These are phyloP conservation scores for Mamestra configurata DNA, from an alignment of 1,140 invertebrate species.

Conservation along the genomic window DNA sequence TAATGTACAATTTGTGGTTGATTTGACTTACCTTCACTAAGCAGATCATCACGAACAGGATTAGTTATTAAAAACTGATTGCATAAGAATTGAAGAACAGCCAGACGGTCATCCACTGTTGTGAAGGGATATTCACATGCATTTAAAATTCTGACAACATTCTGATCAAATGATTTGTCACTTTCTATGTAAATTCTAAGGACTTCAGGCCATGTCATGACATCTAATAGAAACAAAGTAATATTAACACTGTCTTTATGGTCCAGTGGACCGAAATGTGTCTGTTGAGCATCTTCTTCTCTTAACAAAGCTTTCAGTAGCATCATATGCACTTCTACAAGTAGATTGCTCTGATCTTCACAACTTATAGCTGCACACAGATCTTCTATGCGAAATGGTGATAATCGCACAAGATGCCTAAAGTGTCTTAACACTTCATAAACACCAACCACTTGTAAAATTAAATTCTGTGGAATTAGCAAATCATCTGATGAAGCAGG, in stretches of 20 bases:
- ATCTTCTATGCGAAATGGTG: slow-evolving; percentile 98
- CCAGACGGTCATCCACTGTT: slow-evolving; percentile 93
- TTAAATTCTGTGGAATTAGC: slow-evolving; percentile 92
- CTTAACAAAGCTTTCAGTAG: slow-evolving; percentile 96
- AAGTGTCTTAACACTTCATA: slow-evolving; percentile 98
- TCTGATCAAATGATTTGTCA: slow-evolving; percentile 93
- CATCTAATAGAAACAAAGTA: slow-evolving; percentile 96
- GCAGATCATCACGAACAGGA: slow-evolving; percentile 96
- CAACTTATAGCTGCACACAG: slow-evolving; percentile 97
- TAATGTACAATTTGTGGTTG: not conserved
- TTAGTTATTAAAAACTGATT: slow-evolving; percentile 98
- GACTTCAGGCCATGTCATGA: slow-evolving; percentile 98
- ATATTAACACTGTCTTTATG: slow-evolving; percentile 99
- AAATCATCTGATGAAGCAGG: slow-evolving; percentile 97
- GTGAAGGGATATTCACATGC: slow-evolving; percentile 97
- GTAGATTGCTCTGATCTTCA: slow-evolving; percentile 96
- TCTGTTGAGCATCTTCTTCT: slow-evolving; percentile 98
- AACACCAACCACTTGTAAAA: slow-evolving; percentile 94
- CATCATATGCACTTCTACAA: slow-evolving; percentile 97
- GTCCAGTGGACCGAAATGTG: slow-evolving; percentile 98
- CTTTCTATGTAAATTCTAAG: slow-evolving; percentile 96
- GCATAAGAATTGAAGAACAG: slow-evolving; percentile 96
- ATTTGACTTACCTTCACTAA: slow-evolving; percentile 94
- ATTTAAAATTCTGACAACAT: slow-evolving; percentile 91
- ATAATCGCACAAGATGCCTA: slow-evolving; percentile 95